Conservation (phyloP, 2,113 vertebrate species). For the Spilogale gracilis region DNA sequence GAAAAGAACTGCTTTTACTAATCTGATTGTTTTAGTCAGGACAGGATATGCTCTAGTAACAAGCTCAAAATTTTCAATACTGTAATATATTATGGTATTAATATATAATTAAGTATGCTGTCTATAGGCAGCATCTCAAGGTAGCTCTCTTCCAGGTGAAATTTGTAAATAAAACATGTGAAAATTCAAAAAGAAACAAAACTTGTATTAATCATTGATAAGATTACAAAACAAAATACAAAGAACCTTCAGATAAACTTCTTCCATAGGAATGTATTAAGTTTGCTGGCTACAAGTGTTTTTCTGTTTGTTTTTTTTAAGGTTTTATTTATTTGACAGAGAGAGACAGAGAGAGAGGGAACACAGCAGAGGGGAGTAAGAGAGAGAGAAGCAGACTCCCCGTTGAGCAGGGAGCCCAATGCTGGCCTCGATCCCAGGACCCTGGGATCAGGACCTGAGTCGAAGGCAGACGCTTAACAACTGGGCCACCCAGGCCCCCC, state of each 20-base stretch:
- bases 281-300: background rate
- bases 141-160: background rate
- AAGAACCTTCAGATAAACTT: background rate
- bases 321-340: too few species aligned
- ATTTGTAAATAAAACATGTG: background rate
- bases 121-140: background rate
- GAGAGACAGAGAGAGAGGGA: background rate
- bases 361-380: background rate
- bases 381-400: too few species aligned
- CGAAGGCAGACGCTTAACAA: too few species aligned
- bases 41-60: background rate
- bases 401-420: too few species aligned
- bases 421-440: too few species aligned
- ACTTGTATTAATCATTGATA: background rate
- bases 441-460: background rate
- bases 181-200: background rate
- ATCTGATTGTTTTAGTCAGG: background rate
- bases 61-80: background rate
- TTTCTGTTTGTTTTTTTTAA: too few species aligned
- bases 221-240: background rate
- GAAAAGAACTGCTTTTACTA: background rate
- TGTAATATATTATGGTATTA: background rate
- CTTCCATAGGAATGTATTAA: background rate
- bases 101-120: background rate
- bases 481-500: too few species aligned